Base-by-base conservation (phyloP, 2,888 invertebrate species). In the Uloborus plumipes region DNA sequence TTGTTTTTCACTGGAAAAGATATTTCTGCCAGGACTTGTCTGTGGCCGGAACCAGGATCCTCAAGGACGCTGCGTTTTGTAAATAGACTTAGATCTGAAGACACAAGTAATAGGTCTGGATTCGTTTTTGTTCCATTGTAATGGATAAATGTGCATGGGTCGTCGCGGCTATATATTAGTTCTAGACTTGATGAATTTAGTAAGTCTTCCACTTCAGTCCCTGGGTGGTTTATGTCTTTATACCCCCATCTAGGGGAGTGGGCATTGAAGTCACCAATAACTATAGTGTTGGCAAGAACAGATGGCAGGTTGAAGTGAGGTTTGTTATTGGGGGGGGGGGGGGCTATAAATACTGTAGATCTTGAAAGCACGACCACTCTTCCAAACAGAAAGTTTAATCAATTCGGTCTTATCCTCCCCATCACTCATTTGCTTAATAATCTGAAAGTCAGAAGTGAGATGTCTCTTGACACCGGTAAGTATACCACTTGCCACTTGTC, bases 241-340 rank as follows among this genome's bases (percentile, higher is more conserved):
- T 70, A 70, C 15, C 31, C 70, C 58, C 39, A 70, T 58, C 58
- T 55, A 11, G 59, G 39, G 18, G 58, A 70, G 22, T 70, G 70
- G 4, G 39, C 58, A 26, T 70, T 70, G 20, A 70, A 70, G 58
- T 70, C 59, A 39, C 70, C 70, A 53, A 51, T 51, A 26, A 67
- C 51, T 11, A 67, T 67, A 51, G 67, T 67, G 51, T 53, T 51
- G 22, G 20, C n/a, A n/a, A n/a, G n/a, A 26, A 53, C 51, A 51
- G 9, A 67, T 53, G 49, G 20, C 26, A 16, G 51, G 4, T 67
- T 51, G 51, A 51, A n/a, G 50, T 67, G 18, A 22, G 51, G 65
- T 49, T 20, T 49, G 49, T 18, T 66, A 50, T 49, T 50, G 18
- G 49, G 65, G 49, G 50, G 50, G n/a, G n/a, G n/a, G n/a, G n/a